A percentile compares a stretch with the other conserved stretches of the same genome.
Conservation (phyloP, 2,797 vertebrate species). For the Galaxias olidus region DNA sequence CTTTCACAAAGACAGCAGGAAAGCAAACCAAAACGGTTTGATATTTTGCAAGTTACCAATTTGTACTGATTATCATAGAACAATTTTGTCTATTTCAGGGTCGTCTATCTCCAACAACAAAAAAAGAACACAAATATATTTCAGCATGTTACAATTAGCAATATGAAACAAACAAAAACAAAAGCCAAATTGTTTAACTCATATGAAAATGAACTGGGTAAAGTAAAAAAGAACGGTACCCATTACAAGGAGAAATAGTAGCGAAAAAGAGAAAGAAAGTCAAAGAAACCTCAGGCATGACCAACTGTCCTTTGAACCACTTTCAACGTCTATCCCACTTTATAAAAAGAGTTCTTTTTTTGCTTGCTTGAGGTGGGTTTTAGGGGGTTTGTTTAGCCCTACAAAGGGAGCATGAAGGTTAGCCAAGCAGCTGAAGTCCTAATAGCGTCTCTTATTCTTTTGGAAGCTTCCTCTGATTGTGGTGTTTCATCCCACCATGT, state of each 20-base stretch:
- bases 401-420: slow-evolving; percentile 15
- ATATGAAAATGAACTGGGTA: slow-evolving; percentile 47
- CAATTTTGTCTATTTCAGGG: slow-evolving; percentile 50
- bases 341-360: not conserved
- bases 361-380: slow-evolving; percentile 37
- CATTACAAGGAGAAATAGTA: slow-evolving; percentile 27
- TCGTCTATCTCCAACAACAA: slow-evolving; percentile 53
- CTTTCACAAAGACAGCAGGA: slow-evolving; percentile 52
- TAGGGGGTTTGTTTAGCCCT: slow-evolving; percentile 35
- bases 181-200: slow-evolving; percentile 45
- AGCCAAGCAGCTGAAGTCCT: slow-evolving; percentile 43
- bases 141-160: slow-evolving; percentile 54
- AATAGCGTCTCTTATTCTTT: slow-evolving; percentile 41
- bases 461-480: slow-evolving; percentile 31
- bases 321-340: no score
- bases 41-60: slow-evolving; percentile 46
- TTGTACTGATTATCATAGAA: slow-evolving; percentile 45
- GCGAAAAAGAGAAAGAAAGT: slow-evolving; percentile 31
- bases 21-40: slow-evolving; percentile 49
- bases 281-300: slow-evolving; percentile 38
- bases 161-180: slow-evolving; percentile 59
- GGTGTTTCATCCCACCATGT: slow-evolving; percentile 46
- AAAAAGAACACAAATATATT: slow-evolving; percentile 46
- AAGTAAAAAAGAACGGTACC: slow-evolving; percentile 17
- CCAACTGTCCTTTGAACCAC: slow-evolving; percentile 35